phyloP scores from a whole-genome alignment of 2,113 vertebrate species.

The Scomber scombrus region DNA sequence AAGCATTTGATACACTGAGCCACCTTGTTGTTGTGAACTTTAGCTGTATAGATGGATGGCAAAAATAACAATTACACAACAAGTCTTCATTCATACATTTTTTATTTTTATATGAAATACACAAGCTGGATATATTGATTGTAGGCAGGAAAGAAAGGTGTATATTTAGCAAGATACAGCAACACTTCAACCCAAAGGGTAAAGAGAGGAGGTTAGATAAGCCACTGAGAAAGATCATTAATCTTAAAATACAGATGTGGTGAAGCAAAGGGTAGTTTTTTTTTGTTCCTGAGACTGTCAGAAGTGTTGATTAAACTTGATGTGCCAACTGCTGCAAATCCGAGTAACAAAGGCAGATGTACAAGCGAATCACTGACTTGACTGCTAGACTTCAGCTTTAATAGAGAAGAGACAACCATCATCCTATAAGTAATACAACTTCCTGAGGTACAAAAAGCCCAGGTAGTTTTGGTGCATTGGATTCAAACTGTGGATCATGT shows the following conservation, averaged over 20 bases:
- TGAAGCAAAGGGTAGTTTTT: not conserved
- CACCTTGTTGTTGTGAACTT: not conserved
- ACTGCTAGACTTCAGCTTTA: not conserved
- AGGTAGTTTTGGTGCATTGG: not conserved
- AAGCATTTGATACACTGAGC: too few species aligned
- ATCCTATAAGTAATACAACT: not conserved
- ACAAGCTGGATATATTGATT: conserved; percentile 47
- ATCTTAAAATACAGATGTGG: not conserved
- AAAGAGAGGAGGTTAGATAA: not conserved
- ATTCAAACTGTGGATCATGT: not conserved
- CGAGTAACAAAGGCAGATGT: not conserved
- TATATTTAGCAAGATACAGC: conserved; percentile 5
- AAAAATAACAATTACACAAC: not conserved
- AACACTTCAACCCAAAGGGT: not conserved
- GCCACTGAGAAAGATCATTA: not conserved
- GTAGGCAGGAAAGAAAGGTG: conserved; percentile 4
- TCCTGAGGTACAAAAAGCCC: not conserved
- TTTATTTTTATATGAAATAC: conserved; percentile 47
- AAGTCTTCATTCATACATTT: conserved; percentile 38
- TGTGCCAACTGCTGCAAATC: not conserved
- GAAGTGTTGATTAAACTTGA: conserved; percentile 14
- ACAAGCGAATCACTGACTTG: not conserved
- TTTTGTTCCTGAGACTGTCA: not conserved
- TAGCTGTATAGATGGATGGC: not conserved
- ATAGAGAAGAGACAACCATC: not conserved